Conservation (phyloP, 2,113 vertebrate genomes). For the Notothenia coriiceps region DNA sequence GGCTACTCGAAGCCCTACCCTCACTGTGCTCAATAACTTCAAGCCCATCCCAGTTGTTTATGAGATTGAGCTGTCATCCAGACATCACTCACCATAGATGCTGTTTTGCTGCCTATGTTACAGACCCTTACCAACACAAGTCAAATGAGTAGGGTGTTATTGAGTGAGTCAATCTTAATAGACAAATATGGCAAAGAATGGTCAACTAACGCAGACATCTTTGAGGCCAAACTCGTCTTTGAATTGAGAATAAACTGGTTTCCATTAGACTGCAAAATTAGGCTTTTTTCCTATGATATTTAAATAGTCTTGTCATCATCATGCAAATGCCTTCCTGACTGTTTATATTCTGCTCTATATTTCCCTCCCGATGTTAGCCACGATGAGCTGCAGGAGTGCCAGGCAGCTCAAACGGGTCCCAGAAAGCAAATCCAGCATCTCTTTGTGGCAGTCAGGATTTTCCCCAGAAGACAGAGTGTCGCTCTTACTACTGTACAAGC, state of each 20-base stretch:
- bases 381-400: conserved; percentile 42
- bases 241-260: conserved; percentile 21
- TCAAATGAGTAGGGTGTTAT: conserved; percentile 17
- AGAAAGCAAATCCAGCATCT: conserved; percentile 56
- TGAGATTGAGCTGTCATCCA: conserved; percentile 72
- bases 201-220: conserved; percentile 12
- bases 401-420: conserved; percentile 53
- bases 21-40: conserved; percentile 63
- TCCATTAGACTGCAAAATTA: not conserved
- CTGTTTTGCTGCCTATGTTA: conserved; percentile 30
- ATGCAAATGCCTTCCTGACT: conserved; percentile 38
- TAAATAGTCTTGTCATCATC: conserved; percentile 37
- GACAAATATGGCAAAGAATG: conserved; percentile 24
- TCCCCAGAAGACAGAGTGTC: conserved; percentile 60
- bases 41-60: conserved; percentile 71
- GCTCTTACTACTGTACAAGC: conserved; percentile 66
- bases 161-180: conserved; percentile 40
- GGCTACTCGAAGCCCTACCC: conserved; percentile 37
- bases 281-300: conserved; percentile 13
- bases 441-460: conserved; percentile 61
- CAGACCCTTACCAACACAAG: conserved; percentile 24
- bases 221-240: not conserved
- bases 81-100: conserved; percentile 66
- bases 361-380: conserved; percentile 34
- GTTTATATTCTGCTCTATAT: conserved; percentile 41